A percentile compares a stretch with the other conserved stretches of the same genome.
These are phyloP conservation scores for Drosophila subquinaria DNA, from an alignment of 2,888 invertebrate genomes.

Conservation along the genomic window DNA sequence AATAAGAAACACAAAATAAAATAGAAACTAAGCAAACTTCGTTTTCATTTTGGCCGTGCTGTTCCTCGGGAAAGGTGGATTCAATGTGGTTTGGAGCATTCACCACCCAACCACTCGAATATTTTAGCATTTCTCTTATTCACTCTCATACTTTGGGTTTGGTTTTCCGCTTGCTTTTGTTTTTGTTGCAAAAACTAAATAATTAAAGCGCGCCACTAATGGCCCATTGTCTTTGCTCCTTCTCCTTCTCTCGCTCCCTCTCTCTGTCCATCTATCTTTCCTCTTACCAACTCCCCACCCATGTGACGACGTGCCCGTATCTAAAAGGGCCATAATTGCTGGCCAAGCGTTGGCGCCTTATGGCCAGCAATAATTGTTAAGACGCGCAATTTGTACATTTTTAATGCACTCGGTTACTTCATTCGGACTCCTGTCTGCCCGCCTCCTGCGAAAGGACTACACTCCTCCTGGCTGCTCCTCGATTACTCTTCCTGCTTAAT, in stretches of 20 bases:
- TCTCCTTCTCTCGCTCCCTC: slow-evolving; percentile 4
- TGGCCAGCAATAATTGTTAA: slow-evolving; percentile 77
- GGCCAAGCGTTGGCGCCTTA: slow-evolving; percentile 62
- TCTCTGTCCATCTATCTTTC: slow-evolving; percentile 4
- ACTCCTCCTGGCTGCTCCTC: slow-evolving; percentile 4
- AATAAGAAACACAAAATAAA: slow-evolving; percentile 28
- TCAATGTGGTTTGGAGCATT: slow-evolving; percentile 18
- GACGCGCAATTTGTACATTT: slow-evolving; percentile 82
- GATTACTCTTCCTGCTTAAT: slow-evolving; percentile 56
- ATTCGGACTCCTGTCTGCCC: neutral
- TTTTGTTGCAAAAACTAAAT: slow-evolving; percentile 70
- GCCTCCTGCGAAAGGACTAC: neutral
- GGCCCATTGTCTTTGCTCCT: slow-evolving; percentile 74
- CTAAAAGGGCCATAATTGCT: slow-evolving; percentile 73
- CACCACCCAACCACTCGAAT: slow-evolving; percentile 28
- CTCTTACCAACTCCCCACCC: slow-evolving; percentile 1
- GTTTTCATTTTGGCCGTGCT: slow-evolving; percentile 66
- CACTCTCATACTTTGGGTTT: slow-evolving; percentile 20
- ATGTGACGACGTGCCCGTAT: slow-evolving; percentile 28
- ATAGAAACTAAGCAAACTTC: slow-evolving; percentile 61
- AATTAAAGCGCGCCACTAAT: slow-evolving; percentile 79
- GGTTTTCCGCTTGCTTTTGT: slow-evolving; percentile 21
- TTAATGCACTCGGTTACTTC: slow-evolving; percentile 66
- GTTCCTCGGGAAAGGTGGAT: slow-evolving; percentile 34
- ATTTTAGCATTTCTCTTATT: slow-evolving; percentile 46